Evolutionary conservation across 2,888 invertebrate species (phyloP).

Genomic region (Aleiodes alternator): DNA sequence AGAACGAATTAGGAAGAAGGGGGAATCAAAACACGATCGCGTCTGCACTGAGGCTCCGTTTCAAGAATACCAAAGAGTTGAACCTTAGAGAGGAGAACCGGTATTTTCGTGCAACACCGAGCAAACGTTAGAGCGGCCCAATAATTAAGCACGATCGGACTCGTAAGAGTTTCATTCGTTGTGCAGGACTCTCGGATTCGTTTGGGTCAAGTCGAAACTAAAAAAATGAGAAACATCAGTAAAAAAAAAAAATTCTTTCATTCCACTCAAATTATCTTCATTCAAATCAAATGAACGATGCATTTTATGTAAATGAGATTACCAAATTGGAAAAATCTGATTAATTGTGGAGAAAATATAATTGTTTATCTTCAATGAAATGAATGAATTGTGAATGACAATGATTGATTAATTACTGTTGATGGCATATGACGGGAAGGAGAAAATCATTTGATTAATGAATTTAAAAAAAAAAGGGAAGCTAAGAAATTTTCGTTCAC

Average conservation of each 20-base stretch:
- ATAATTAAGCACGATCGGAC: conserved; percentile 72
- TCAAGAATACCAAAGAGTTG: conserved; percentile 31
- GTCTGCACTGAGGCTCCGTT: conserved; percentile 34
- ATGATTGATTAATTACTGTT: neutral
- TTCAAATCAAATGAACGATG: conserved; percentile 17
- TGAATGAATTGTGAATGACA: neutral
- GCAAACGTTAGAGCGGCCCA: conserved; percentile 66
- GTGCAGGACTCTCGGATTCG: conserved; percentile 28
- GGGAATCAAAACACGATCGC: conserved; percentile 30
- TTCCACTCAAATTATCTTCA: conserved; percentile 16
- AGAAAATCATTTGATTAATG: too few species aligned
- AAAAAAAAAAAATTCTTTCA: conserved; percentile 10
- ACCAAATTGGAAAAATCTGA: neutral
- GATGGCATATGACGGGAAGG: neutral
- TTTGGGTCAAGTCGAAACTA: conserved; percentile 23
- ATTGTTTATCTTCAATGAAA: neutral
- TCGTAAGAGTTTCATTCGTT: conserved; percentile 66
- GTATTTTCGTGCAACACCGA: conserved; percentile 53
- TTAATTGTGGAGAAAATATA: too few species aligned
- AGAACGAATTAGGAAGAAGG: neutral
- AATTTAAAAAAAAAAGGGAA: neutral
- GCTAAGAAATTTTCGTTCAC: neutral
- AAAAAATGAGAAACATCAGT: neutral
- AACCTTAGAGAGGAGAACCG: conserved; percentile 38
- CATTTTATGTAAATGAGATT: conserved; percentile 4